A percentile compares a stretch with the other conserved stretches of the same genome.
These are phyloP conservation scores for Epizoanthus scotinus DNA, from an alignment of 92 coral and sea anemone species.

Conservation along the genomic window DNA sequence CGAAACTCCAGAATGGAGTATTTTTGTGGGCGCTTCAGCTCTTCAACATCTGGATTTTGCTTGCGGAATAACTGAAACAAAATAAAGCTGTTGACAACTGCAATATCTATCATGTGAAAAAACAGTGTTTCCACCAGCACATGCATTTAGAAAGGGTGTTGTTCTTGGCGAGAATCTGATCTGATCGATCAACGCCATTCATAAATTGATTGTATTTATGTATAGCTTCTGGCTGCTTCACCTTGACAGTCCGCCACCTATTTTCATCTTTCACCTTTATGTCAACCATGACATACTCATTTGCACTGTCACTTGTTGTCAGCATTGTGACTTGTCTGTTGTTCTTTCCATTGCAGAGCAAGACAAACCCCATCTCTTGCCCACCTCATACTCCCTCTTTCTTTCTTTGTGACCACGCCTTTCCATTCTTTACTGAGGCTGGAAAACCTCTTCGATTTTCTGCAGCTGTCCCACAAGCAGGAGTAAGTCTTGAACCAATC, in stretches of 20 bases:
- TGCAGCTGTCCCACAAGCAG: slow-evolving; percentile 45
- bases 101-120: slow-evolving; percentile 37
- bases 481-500: slow-evolving; percentile 53
- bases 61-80: slow-evolving; percentile 20
- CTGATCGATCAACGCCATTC: slow-evolving; percentile 39
- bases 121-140: slow-evolving; percentile 41
- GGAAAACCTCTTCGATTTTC: slow-evolving; percentile 53
- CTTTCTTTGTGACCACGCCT: slow-evolving; percentile 51
- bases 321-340: slow-evolving; percentile 52
- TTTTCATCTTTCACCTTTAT: slow-evolving; percentile 44
- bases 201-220: slow-evolving; percentile 47
- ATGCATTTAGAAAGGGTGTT: not conserved
- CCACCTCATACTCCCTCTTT: slow-evolving; percentile 60
- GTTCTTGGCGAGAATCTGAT: no score
- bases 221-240: slow-evolving; percentile 53
- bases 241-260: slow-evolving; percentile 37
- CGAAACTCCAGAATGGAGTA: slow-evolving; percentile 40
- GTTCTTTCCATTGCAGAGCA: slow-evolving; percentile 55
- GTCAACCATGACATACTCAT: slow-evolving; percentile 25
- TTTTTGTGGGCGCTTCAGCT: not conserved
- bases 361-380: slow-evolving; percentile 35
- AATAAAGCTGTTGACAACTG: slow-evolving; percentile 29
- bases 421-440: slow-evolving; percentile 38
- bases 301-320: slow-evolving; percentile 54
- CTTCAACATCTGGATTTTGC: not conserved